Evolutionary conservation across 2,888 invertebrate genomes (phyloP), one percentile per base, ranked within the genome.

Genomic region (Cylloceria caligata): DNA sequence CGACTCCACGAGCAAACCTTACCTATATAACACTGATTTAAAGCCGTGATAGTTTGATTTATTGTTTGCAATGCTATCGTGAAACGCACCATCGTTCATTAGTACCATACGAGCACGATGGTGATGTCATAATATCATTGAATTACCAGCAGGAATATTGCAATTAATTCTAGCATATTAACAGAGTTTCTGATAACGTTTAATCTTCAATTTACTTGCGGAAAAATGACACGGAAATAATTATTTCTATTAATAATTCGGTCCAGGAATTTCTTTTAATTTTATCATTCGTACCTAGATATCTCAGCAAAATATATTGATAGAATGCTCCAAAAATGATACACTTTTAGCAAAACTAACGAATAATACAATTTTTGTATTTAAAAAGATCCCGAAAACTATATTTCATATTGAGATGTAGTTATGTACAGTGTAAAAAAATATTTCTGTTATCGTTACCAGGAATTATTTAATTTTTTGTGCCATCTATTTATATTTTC

Each of bases 11-110:
- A 36, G 2, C 36, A 19, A 36, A 62, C 39, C 21, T 21, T 19
- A 36, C 13, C 27, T n/a, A 16, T 30, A 27, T 57, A 9, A 27
- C 52, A 27, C 27, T 52, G 52, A 52, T 13, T 27, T 27, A 27
- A 27, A 52, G 4, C 16, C 27, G 52, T 13, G 52, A 52, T 52
- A 27, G 52, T 52, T 27, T 27, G 52, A 27, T 52, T 27, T 52
- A 52, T 52, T 27, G 52, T 52, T 27, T 24, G 24, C 52, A 21
- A 11, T 52, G 13, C 24, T 24, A 52, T 52, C 52, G 52, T 52
- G 24, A 52, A 52, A 27, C 52, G 27, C 52, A 9, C 13, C 11
- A 19, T 24, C 34, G 68, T 68, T 68, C 68, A 36, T 68, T 52
- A 68, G 49, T 13, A 21, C 68, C 49, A 68, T 68, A 68, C 21